Evolutionary conservation across 2,888 invertebrate species (phyloP), one percentile per base, ranked within the genome.

Genomic region (Ectemnius lituratus): DNA sequence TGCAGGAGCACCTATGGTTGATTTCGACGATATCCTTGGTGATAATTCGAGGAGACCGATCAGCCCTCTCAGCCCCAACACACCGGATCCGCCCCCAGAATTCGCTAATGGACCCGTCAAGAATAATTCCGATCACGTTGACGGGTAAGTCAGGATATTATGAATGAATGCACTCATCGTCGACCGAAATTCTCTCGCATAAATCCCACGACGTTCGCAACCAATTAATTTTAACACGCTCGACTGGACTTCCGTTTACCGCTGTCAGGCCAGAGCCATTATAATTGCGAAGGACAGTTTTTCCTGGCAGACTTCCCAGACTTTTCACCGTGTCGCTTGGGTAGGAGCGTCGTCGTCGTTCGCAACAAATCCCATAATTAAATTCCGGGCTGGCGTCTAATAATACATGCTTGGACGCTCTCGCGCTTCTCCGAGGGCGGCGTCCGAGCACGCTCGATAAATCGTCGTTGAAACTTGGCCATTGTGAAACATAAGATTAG

Each of bases 11-110:
- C 87, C 90, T 73, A 87, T 88, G 85, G 85, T 87, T 45, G 88
- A 88, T 75, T 89, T 92, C 67, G 91, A 91, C 64, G 89, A 90
- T 61, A 86, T 90, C 45, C 84, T 89, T 16, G 88, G 86, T 0
- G 89, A 90, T 61, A 86, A 79, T 56, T 82, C 81, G 6, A 82
- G 86, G 28, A 81, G 88, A 65, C 84, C 88, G 4, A 68, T 82
- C 71, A 88, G 88, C 6, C 87, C 89, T 0, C 60, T 88, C 27
- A 86, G 84, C 46, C 84, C 86, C 0, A 87, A 85, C 61, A 86
- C 88, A 0, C 89, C 90, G 0, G 89, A 89, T 56, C 87, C 86
- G 37, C 88, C 89, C 0, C 88, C 89, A 0, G 88, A 89, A 74
- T 89, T 89, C 63, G 87, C 89, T 2, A 90, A 90, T 63, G 90